Base-by-base conservation (phyloP, 2,113 vertebrate genomes). In the Mola mola region DNA sequence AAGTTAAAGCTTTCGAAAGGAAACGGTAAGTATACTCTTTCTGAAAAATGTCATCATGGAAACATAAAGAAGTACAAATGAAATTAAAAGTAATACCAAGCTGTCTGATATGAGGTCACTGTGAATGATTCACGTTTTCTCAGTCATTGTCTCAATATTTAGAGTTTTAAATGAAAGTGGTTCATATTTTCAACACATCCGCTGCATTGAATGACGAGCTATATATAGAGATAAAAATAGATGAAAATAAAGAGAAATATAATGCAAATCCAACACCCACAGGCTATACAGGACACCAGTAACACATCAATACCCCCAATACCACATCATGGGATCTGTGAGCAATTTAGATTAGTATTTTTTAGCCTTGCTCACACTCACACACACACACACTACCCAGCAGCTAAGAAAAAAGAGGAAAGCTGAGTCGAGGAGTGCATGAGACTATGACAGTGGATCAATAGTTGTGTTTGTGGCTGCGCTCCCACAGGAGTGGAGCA, bases 401-500 rank as follows among this genome's bases (percentile, higher is more conserved):
- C 12, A 6, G 28, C 52, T 42, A 47, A 72, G 67, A 74, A 63
- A 62, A 77, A 69, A 82, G 62, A 75, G 62, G 56, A 79, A 66
- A 6, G 62, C 53, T 16, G 44, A 62, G 42, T 72, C 64, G 55
- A 52, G n/a, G 66, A 57, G 77, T 72, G 79, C 73, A 78, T 72
- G 83, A 50, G 72, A 52, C 71, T 77, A 78, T 89, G 85, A 89
- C 89, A 86, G 87, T 56, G 89, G 82, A 91, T 92, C 90, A 88
- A 91, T 89, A 89, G 83, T 57, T 65, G 79, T 90, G 88, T 90
- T 85, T 91, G 87, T 85, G 83, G 87, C 63, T 21, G 71, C 11
- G 51, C 65, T 87, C 90, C 85, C 80, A 76, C 72, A 83, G 85
- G 87, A 79, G 57, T 20, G 50, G 48, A 61, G 79, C 75, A 76